Evolutionary conservation across 2,888 invertebrate genomes (phyloP).

Genomic region (Notodonta dromedarius): DNA sequence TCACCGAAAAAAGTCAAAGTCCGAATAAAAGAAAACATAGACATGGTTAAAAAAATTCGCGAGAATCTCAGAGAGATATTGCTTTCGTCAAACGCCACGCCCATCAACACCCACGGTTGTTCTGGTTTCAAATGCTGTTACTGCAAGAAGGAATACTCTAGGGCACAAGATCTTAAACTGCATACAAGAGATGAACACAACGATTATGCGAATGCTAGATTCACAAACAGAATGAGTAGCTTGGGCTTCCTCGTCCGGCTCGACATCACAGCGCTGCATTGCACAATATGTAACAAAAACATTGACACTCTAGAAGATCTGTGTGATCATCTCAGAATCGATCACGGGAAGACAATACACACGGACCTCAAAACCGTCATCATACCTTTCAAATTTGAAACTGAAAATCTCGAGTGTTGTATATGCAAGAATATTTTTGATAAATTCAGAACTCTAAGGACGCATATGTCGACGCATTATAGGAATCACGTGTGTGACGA

Average conservation of each 20-base stretch:
- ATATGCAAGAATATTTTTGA: constrained; percentile 41
- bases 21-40: neutral
- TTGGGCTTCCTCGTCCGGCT: constrained; percentile 46
- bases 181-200: constrained; percentile 38
- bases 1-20: neutral
- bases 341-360: constrained; percentile 44
- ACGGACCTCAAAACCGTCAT: constrained; percentile 53
- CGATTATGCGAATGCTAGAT: constrained; percentile 42
- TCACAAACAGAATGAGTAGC: constrained; percentile 44
- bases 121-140: constrained; percentile 43
- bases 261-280: constrained; percentile 52
- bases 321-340: constrained; percentile 38
- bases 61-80: constrained; percentile 17
- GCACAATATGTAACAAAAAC: constrained; percentile 42
- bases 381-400: constrained; percentile 49
- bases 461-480: constrained; percentile 60
- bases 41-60: constrained; percentile 6
- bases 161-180: constrained; percentile 36
- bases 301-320: constrained; percentile 43
- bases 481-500: constrained; percentile 56
- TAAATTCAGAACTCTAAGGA: constrained; percentile 26
- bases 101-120: constrained; percentile 35
- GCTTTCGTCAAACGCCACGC: constrained; percentile 55
- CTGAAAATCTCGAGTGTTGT: constrained; percentile 44
- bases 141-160: constrained; percentile 32